A percentile compares a stretch with the other conserved stretches of the same genome.
These are phyloP conservation scores for Aplysina aerophoba DNA, from an alignment of 37 sponge, comb jelly and placozoan species.

Conservation along the genomic window DNA sequence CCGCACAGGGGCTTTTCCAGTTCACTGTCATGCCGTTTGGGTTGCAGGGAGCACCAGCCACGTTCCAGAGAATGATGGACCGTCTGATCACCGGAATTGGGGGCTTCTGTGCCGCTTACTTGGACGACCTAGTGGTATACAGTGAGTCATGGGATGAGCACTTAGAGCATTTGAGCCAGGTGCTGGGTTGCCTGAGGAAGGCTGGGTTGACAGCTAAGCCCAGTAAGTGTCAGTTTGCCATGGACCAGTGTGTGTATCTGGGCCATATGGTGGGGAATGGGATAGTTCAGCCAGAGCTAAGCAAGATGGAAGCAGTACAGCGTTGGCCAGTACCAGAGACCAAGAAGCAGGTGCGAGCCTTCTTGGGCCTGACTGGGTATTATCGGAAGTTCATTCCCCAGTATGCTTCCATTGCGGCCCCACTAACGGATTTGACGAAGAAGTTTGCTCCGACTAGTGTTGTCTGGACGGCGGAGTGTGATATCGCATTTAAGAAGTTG, in stretches of 20 bases:
- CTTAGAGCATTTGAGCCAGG: conserved; percentile 32
- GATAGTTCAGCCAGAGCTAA: conserved; percentile 37
- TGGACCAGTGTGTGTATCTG: conserved; percentile 44
- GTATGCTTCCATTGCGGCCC: conserved; percentile 39
- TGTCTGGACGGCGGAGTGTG: too few relatives aligned
- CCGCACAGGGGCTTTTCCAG: conserved; percentile 63
- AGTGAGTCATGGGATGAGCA: conserved; percentile 67
- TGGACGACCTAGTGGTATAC: conserved; percentile 70
- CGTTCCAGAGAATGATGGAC: conserved; percentile 80
- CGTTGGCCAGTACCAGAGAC: conserved; percentile 35
- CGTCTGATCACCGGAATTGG: conserved; percentile 12
- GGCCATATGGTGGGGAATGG: conserved; percentile 64
- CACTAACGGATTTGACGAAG: too few relatives aligned
- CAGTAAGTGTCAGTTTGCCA: conserved; percentile 65
- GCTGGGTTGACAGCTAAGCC: conserved; percentile 61
- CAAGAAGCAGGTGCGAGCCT: conserved; percentile 64
- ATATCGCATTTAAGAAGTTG: too few relatives aligned
- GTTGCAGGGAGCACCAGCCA: conserved; percentile 65
- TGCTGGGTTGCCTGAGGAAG: conserved; percentile 25
- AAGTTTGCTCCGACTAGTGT: too few relatives aligned
- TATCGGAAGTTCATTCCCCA: conserved; percentile 64
- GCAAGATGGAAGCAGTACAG: conserved; percentile 53
- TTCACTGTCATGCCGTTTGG: conserved; percentile 84
- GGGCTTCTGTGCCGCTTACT: conserved; percentile 49
- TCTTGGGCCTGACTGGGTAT: conserved; percentile 71